These are phyloP conservation scores for Momotus momota DNA, from an alignment of 2,797 vertebrate genomes.

Conservation along the genomic window DNA sequence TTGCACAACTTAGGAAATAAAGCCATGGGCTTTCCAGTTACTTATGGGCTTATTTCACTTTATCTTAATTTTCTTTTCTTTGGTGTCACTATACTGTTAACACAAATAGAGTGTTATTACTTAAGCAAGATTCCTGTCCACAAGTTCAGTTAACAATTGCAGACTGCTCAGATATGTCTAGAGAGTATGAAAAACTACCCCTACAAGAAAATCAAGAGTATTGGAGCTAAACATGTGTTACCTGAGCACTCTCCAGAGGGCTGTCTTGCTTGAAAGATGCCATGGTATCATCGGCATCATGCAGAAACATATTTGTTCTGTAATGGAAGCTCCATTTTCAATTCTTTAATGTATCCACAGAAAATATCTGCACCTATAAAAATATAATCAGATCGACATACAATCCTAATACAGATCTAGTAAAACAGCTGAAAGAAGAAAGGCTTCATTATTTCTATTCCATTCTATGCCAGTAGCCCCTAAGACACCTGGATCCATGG, in stretches of 20 bases:
- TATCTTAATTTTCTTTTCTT: not conserved
- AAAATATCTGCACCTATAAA: not conserved
- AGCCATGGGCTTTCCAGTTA: not conserved
- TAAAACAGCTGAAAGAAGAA: not conserved
- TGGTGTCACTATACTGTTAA: not conserved
- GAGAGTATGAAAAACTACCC: not conserved
- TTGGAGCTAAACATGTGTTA: not conserved
- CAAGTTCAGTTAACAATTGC: not conserved
- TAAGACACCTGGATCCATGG: not conserved
- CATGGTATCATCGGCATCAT: not conserved
- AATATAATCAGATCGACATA: not conserved
- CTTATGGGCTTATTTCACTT: not conserved
- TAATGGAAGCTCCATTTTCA: conserved; percentile 23
- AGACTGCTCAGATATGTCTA: not conserved
- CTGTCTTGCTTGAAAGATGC: conserved; percentile 4
- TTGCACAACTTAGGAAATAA: not conserved
- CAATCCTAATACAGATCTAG: not conserved
- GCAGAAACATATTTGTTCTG: conserved; percentile 32
- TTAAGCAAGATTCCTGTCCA: not conserved
- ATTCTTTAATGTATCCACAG: not conserved
- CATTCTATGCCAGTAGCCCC: not conserved
- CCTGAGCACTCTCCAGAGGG: not conserved
- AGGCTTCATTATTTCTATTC: conserved; percentile 33
- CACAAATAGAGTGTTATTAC: not conserved
- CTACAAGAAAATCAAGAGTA: not conserved